Percentiles rank a stretch among this genome's conserved stretches.
phyloP scores from a whole-genome alignment of 2,113 vertebrate genomes.

The Sinosuthora webbiana region DNA sequence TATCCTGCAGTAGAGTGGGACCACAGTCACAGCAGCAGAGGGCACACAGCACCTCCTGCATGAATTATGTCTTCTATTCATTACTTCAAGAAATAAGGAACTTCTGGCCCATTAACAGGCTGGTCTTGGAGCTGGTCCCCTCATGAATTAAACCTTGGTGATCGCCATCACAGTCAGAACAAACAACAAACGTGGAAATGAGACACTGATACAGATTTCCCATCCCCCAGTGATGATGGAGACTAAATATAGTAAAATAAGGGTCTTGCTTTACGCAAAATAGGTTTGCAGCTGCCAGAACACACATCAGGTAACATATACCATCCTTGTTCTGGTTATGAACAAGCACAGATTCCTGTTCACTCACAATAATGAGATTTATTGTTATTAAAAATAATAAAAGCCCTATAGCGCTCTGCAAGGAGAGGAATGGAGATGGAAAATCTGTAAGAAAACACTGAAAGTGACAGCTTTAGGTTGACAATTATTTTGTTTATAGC shows the following conservation, averaged over 20 bases:
- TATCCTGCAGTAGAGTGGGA: fast-evolving
- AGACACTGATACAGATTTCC: neutral
- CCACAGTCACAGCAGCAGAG: neutral
- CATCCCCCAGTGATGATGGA: neutral
- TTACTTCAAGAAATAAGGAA: neutral
- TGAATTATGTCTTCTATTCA: neutral
- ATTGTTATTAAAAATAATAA: slow-evolving; percentile 65
- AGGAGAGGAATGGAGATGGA: slow-evolving; percentile 34
- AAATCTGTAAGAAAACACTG: slow-evolving; percentile 45
- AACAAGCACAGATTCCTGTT: neutral
- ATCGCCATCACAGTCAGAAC: neutral
- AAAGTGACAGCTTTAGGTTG: slow-evolving; percentile 52
- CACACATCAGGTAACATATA: neutral
- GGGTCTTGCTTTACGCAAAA: neutral
- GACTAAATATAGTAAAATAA: neutral
- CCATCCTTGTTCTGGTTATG: neutral
- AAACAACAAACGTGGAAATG: neutral
- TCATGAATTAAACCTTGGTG: neutral
- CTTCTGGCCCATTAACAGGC: neutral
- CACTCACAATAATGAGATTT: slow-evolving; percentile 39
- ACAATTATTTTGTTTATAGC: slow-evolving; percentile 53
- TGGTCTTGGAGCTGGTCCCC: neutral
- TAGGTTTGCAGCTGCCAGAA: neutral
- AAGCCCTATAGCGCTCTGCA: neutral
- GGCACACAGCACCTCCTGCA: neutral